Evolutionary conservation across 1,140 invertebrate genomes (phyloP), one percentile per base, ranked within the genome.

Genomic region (Odontomachus brunneus): DNA sequence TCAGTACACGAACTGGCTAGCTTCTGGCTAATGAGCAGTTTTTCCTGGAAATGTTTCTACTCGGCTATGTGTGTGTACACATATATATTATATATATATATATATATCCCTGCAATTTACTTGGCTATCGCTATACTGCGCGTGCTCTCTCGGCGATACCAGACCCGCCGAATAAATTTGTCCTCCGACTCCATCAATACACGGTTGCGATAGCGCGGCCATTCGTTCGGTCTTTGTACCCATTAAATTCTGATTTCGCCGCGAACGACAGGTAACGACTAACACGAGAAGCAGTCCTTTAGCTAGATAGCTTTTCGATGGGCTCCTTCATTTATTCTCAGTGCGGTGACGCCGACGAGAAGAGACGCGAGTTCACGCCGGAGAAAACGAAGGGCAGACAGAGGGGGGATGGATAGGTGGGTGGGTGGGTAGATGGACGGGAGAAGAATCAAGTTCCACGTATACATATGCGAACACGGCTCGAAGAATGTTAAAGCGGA

Each of bases 241-340:
- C 90, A 88, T 91, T 91, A 89, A 90, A 90, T 84, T 87, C 88
- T 88, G 88, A 89, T 90, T 88, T 91, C 73, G 85, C 63, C 78
- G 82, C 38, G 74, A 49, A 63, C 44, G 55, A 17, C 44, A 65
- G 72, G 63, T 60, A 57, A 53, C 26, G 55, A 51, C 55, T 29
- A 71, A 80, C 78, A 86, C 74, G 89, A 91, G 82, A 83, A 85
- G 80, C 88, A 69, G 75, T 69, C 81, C 83, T 82, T 66, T 76
- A 83, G 76, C 69, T 76, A 85, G 86, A 90, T 91, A 89, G 84
- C 84, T 90, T 89, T 90, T 91, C 90, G 89, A 91, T 90, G 82
- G 85, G 63, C 67, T 72, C 86, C 67, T 88, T 91, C 90, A 87
- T 91, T 90, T 90, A 88, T 90, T 89, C 71, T 80, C 65, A 44